Evolutionary conservation across 1,140 invertebrate genomes (phyloP).

Genomic region (Penaeus chinensis): DNA sequence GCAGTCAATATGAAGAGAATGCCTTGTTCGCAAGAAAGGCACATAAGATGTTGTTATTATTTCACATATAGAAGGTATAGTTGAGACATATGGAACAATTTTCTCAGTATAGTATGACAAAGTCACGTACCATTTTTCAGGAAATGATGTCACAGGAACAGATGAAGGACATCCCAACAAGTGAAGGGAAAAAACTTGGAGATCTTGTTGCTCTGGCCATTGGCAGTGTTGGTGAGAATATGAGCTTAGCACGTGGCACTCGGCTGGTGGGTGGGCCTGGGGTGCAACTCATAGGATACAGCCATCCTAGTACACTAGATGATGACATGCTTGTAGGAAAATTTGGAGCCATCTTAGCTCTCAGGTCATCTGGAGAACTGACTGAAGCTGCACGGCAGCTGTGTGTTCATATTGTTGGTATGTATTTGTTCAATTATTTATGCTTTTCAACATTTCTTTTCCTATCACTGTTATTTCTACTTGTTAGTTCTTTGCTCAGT

Average conservation of each 20-base stretch:
- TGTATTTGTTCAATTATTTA: conserved; percentile 31
- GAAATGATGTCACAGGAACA: conserved; percentile 45
- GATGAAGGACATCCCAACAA: conserved; percentile 60
- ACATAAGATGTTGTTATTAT: too few species aligned
- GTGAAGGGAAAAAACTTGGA: conserved; percentile 78
- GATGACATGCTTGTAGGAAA: conserved; percentile 74
- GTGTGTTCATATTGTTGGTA: conserved; percentile 91
- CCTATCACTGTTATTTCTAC: too few species aligned
- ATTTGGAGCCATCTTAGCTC: conserved; percentile 84
- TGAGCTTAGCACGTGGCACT: conserved; percentile 80
- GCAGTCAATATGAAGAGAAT: background rate
- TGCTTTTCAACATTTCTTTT: too few species aligned
- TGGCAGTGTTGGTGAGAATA: conserved; percentile 90
- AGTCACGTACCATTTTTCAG: conserved; percentile 14
- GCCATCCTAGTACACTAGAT: conserved; percentile 76
- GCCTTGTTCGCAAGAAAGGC: background rate
- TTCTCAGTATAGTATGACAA: background rate
- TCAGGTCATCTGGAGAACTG: conserved; percentile 69
- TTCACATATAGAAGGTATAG: too few species aligned
- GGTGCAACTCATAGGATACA: conserved; percentile 73
- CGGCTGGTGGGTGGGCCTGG: conserved; percentile 62
- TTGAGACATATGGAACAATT: too few species aligned
- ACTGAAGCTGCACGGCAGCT: conserved; percentile 76
- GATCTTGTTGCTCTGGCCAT: conserved; percentile 87
- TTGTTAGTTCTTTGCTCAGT: too few species aligned